Base-by-base conservation (phyloP, 2,113 vertebrate genomes). In the Centropus bengalensis region DNA sequence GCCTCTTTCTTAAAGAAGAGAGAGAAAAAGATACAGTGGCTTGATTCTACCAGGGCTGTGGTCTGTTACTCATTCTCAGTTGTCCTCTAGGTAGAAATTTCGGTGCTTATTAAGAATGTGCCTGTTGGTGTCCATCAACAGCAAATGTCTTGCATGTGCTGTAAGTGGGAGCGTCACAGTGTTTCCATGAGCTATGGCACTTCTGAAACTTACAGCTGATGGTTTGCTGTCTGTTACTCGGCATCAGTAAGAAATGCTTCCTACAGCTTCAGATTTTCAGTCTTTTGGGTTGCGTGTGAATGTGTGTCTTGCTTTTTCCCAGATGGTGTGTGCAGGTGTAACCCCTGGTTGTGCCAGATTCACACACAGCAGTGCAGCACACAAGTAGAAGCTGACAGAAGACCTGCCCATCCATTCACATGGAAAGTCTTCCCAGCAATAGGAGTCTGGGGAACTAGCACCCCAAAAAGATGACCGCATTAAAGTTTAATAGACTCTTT, bases 261-360 rank as follows among this genome's bases (percentile, higher is more conserved):
- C 81, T 59, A 32, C 19, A 69, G 38, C 52, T 77, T 51, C 12
- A 70, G 40, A 20, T 47, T 33, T 81, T 75, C 54, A 17, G 32
- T 64, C 30, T 40, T 56, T 58, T 49, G 64, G 51, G 17, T 55
- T 55, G 30, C 6, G 2, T 0, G 0, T 17, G 38, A 69, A 21
- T 14, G 16, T 4, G 1, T 15, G 13, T 60, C 32, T 64, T 60
- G 40, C 6, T 52, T 76, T 66, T 73, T n/a, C 40, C 26, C 70
- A 7, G 19, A 32, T 2, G 0, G 58, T 0, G 0, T 5, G 8
- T 24, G 21, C 32, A 38, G 77, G 62, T 1, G 1, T 49, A 63
- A 44, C 30, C 22, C 26, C 14, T 0, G 0, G 23, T 49, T 1
- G 0, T 55, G 60, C 56, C 45, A 16, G 24, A 12, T 14, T 4